Conservation (phyloP, 2,113 vertebrate genomes). For the Dicaeum eximium region DNA sequence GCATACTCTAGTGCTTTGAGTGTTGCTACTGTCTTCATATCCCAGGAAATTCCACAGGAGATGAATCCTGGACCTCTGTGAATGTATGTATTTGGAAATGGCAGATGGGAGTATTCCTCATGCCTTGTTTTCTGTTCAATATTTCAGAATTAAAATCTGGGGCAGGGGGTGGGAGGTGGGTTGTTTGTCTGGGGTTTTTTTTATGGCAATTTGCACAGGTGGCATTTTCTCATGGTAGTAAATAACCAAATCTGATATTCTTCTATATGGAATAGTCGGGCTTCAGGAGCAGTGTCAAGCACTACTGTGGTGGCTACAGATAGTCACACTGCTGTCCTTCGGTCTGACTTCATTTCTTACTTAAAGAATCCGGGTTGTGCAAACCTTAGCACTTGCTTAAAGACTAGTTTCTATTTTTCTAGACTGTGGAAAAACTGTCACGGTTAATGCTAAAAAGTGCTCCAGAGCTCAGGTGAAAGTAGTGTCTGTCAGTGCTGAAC, state of each 20-base stretch:
- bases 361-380: neutral
- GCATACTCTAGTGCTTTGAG: neutral
- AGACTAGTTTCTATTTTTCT: neutral
- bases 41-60: neutral
- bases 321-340: neutral
- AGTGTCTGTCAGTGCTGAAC: neutral
- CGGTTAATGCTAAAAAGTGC: neutral
- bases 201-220: neutral
- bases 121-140: neutral
- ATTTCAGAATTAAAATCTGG: neutral
- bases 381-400: neutral
- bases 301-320: neutral
- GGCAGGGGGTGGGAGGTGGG: accelerated
- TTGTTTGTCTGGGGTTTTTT: neutral
- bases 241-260: neutral
- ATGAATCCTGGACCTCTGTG: neutral
- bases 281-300: neutral
- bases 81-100: neutral
- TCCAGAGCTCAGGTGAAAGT: neutral
- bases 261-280: neutral
- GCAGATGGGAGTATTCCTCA: neutral
- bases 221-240: neutral
- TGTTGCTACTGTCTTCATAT: neutral
- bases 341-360: neutral
- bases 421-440: neutral